Evolutionary conservation across 2,113 vertebrate species (phyloP).

Genomic region (Fregetta grallaria): DNA sequence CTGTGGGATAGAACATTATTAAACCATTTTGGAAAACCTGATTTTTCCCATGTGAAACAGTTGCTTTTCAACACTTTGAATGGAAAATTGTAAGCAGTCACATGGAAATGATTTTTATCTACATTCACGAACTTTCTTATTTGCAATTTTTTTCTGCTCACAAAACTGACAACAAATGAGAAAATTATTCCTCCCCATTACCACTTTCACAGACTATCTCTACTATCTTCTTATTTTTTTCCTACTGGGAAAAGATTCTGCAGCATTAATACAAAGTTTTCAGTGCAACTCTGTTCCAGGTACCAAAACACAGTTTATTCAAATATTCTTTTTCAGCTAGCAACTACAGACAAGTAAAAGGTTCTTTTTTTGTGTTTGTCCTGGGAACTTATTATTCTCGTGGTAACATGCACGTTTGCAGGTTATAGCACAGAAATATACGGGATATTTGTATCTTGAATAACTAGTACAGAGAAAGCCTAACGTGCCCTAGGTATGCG

Average conservation of each 20-base stretch:
- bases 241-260: background rate
- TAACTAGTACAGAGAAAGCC: background rate
- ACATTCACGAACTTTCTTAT: background rate
- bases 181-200: background rate
- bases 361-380: background rate
- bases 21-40: background rate
- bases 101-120: background rate
- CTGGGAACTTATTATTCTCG: background rate
- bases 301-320: background rate
- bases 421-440: background rate
- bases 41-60: background rate
- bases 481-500: background rate
- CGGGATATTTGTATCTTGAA: background rate
- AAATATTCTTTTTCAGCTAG: background rate
- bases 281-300: background rate
- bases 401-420: background rate
- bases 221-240: background rate
- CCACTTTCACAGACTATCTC: background rate
- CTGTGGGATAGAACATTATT: background rate
- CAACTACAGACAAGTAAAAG: background rate
- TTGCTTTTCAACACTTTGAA: background rate
- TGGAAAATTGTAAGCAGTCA: background rate
- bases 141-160: background rate
- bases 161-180: background rate
- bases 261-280: background rate